Evolutionary conservation across 1,140 invertebrate species (phyloP).

Genomic region (Coboldia fuscipes): DNA sequence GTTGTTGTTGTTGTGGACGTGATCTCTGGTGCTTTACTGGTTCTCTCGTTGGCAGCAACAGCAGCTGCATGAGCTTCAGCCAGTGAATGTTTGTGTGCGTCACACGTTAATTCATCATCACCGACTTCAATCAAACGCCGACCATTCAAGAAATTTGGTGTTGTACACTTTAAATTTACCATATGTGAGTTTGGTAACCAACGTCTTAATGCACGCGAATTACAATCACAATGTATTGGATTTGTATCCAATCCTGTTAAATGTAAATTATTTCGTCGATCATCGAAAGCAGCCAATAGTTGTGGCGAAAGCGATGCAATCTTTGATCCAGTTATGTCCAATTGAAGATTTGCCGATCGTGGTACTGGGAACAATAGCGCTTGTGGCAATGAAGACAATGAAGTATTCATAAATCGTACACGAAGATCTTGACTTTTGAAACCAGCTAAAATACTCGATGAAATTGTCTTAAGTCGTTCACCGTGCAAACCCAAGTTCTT

Average conservation of each 20-base stretch:
- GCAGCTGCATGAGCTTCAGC: slow-evolving; percentile 21
- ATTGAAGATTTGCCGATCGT: slow-evolving; percentile 51
- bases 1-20: slow-evolving; percentile 28
- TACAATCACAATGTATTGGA: slow-evolving; percentile 70
- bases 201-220: slow-evolving; percentile 47
- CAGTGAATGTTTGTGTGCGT: slow-evolving; percentile 31
- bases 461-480: slow-evolving; percentile 47
- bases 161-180: slow-evolving; percentile 35
- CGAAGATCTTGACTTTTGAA: slow-evolving; percentile 45
- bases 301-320: slow-evolving; percentile 51
- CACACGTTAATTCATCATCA: slow-evolving; percentile 58
- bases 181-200: slow-evolving; percentile 45
- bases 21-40: slow-evolving; percentile 13
- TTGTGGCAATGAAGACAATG: slow-evolving; percentile 48
- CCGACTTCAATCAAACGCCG: slow-evolving; percentile 46
- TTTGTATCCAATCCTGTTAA: slow-evolving; percentile 51
- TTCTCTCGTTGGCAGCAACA: slow-evolving; percentile 8
- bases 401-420: slow-evolving; percentile 58
- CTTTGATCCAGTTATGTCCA: slow-evolving; percentile 60
- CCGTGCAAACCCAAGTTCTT: slow-evolving; percentile 52
- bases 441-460: slow-evolving; percentile 61
- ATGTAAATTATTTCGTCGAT: slow-evolving; percentile 46
- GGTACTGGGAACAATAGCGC: slow-evolving; percentile 74
- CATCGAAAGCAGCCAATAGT: slow-evolving; percentile 55
- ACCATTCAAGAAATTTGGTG: slow-evolving; percentile 42